Evolutionary conservation across 2,797 vertebrate genomes (phyloP), one percentile per base, ranked within the genome.

Genomic region (Danio jaintianensis): DNA sequence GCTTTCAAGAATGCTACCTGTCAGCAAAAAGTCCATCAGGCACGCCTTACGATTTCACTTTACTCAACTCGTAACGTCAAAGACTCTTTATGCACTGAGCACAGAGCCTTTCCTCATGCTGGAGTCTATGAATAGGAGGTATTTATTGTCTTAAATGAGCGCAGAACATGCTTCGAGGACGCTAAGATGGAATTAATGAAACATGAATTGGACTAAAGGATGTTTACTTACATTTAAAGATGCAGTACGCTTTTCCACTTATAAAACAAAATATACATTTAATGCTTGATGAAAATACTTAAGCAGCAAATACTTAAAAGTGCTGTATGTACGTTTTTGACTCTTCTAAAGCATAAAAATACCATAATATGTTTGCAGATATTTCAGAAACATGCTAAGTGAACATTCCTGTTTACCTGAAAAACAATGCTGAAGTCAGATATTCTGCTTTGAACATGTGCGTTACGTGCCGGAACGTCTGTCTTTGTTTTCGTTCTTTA

Each of bases 21-120:
- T n/a, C 43, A 61, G 45, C 29, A 63, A 56, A 45, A 63, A 36
- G 62, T 67, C 38, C 59, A 52, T 40, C 56, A 53, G 56, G 16
- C 48, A 68, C 36, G 36, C 61, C 13, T 78, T 4, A 78, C 1
- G 15, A 67, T 50, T 77, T 67, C 50, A 36, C 47, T 38, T 68
- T 45, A 59, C 53, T 4, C 40, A 5, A 15, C 53, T 20, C 6
- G 4, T 53, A 9, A 48, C 47, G 36, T 78, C 61, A 78, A 74
- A 78, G 81, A 18, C 20, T 82, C 81, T 67, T 82, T 82, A 75
- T 83, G 40, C 42, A n/a, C 40, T 10, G 12, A 78, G 55, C 61
- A 68, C 70, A 52, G 55, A 73, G 16, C 38, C 22, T 5, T 55
- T 50, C 42, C 48, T 71, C 29, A 69, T 16, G 43, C 53, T 47